These are phyloP conservation scores for Epistrophe grossulariae DNA, from an alignment of 2,888 invertebrate species.

Conservation along the genomic window DNA sequence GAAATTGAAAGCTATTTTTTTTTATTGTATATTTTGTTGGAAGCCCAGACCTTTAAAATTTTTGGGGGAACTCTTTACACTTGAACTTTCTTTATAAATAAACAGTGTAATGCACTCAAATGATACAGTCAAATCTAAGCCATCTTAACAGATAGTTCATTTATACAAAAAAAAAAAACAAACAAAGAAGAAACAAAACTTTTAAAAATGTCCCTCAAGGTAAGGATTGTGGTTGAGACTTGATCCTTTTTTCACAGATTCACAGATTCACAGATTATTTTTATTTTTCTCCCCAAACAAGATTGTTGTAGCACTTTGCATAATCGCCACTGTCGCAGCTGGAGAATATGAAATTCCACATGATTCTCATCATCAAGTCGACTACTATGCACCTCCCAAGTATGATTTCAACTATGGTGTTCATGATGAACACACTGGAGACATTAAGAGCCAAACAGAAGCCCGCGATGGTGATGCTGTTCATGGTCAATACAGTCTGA, in stretches of 20 bases:
- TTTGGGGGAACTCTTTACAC: constrained; percentile 43
- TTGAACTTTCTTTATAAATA: constrained; percentile 70
- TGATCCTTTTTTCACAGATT: neutral
- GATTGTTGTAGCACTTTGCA: constrained; percentile 63
- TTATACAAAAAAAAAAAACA: neutral
- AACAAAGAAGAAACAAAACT: neutral
- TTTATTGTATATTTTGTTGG: neutral
- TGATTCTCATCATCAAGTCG: constrained; percentile 53
- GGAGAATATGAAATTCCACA: constrained; percentile 60
- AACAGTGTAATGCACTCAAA: constrained; percentile 39
- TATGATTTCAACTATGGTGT: constrained; percentile 84
- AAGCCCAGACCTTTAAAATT: constrained; percentile 10
- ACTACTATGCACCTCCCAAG: constrained; percentile 79
- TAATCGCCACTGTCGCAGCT: constrained; percentile 57
- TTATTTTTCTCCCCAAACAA: neutral
- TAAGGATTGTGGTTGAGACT: constrained; percentile 47
- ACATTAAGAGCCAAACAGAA: constrained; percentile 85
- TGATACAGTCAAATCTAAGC: constrained; percentile 61
- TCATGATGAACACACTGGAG: constrained; percentile 84
- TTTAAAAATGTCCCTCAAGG: constrained; percentile 65
- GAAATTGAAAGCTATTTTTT: constrained; percentile 59
- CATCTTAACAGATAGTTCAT: constrained; percentile 49
- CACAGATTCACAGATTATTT: too few species aligned
- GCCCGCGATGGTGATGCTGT: constrained; percentile 84
- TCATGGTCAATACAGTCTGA: constrained; percentile 84